Base-by-base conservation (phyloP, 2,797 vertebrate genomes). In the Oreortyx pictus region DNA sequence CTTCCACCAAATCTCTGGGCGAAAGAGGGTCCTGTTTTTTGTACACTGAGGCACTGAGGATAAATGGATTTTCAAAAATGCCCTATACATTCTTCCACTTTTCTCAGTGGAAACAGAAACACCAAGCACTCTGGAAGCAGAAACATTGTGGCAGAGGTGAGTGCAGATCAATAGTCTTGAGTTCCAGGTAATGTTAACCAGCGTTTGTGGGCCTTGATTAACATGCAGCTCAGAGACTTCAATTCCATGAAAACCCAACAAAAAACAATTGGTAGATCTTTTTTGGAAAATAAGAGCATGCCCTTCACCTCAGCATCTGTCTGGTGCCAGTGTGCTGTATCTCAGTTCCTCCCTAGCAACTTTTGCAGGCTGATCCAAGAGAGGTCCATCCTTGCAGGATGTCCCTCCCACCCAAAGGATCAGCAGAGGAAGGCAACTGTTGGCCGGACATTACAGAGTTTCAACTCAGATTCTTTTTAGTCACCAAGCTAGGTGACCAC, bases 1-100 rank as follows among this genome's bases (percentile, higher is more conserved):
- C 18, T 54, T 29, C 50, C 27, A 18, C 50, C 50, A 17, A 9
- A 54, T 18, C 27, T 31, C 27, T 29, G 50, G 16, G 27, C 50
- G 31, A 31, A n/a, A 56, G 54, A 7, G 35, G 27, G 59, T 86
- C 31, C 3, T 60, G 13, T 35, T 95, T 64, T 50, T 43, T 31
- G 18, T 14, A 15, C 5, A 15, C 5, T 27, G 44, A 71, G 23
- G 23, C 35, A 44, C 41, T 50, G 27, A 35, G 19, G 31, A 31
- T 90, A 47, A 73, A 2, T 15, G 23, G 33, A 14, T 89, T 87
- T 82, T 82, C 39, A 71, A 61, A 37, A 87, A 62, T 57, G 6
- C 25, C 50, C 8, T 31, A 0, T 2, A 1, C 41, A 67, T 83
- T 59, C 9, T 6, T 13, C 23, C 11, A 3, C 39, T 56, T 29